Conservation (phyloP, 2,888 invertebrate genomes). For the Lasioglossum morio region DNA sequence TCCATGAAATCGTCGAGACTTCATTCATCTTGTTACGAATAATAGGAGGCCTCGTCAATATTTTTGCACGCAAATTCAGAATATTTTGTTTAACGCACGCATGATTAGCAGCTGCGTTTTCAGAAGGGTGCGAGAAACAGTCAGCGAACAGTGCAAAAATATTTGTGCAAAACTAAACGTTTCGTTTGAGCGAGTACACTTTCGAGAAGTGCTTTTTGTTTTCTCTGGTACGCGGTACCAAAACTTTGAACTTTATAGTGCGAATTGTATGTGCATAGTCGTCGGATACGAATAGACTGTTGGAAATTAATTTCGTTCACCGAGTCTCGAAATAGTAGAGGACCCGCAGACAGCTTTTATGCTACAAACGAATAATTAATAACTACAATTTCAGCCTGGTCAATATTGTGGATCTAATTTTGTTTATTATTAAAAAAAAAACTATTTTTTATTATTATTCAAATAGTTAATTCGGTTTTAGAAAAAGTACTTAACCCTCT, state of each 20-base stretch:
- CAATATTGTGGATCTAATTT: not conserved
- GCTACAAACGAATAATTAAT: not conserved
- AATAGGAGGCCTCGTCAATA: not conserved
- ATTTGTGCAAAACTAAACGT: not conserved
- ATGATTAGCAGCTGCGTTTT: not conserved
- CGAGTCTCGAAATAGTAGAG: not conserved
- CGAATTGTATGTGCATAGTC: not conserved
- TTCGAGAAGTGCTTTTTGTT: not conserved
- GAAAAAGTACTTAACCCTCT: not conserved
- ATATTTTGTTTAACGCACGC: not conserved
- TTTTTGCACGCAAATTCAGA: not conserved
- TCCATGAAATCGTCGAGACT: not conserved
- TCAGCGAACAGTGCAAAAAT: not conserved
- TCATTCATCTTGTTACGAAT: not conserved
- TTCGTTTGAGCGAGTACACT: not conserved
- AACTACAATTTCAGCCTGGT: not conserved
- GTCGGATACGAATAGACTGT: not conserved
- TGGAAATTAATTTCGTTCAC: not conserved
- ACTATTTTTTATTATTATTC: not conserved
- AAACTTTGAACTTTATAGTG: not conserved
- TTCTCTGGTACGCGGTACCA: not conserved
- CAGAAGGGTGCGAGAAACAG: not conserved
- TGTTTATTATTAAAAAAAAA: no score
- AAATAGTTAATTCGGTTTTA: not conserved
- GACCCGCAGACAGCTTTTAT: not conserved